phyloP scores from a whole-genome alignment of 92 coral and sea anemone genomes.

The Porites evermanni region DNA sequence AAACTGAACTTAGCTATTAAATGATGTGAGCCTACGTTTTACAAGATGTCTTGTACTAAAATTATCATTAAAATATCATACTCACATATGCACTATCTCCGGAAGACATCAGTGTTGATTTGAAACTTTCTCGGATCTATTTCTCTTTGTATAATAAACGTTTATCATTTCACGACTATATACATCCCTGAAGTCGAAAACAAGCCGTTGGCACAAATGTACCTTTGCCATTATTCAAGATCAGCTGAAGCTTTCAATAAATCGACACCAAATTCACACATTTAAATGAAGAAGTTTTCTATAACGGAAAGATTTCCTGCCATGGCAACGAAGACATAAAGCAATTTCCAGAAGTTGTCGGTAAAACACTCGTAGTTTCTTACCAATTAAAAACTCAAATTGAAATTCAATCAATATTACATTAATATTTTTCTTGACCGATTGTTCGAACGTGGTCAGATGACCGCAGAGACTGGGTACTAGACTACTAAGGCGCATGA shows the following conservation, averaged over 20 bases:
- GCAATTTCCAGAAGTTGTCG: neutral
- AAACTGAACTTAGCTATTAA: no score
- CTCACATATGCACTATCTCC: constrained; percentile 31
- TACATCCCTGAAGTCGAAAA: neutral
- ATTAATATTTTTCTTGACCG: neutral
- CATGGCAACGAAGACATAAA: constrained; percentile 48
- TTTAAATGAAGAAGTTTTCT: neutral
- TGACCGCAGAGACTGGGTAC: constrained; percentile 16
- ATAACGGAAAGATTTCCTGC: constrained; percentile 1
- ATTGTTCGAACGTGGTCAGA: neutral
- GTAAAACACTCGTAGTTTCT: neutral
- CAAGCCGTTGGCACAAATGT: neutral
- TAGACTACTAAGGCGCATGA: neutral
- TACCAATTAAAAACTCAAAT: constrained; percentile 1
- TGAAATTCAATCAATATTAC: neutral
- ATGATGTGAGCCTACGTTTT: neutral
- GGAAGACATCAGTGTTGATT: constrained; percentile 25
- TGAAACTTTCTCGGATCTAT: neutral
- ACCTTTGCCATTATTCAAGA: neutral
- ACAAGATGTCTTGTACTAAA: neutral
- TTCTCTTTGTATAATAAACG: neutral
- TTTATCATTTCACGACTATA: neutral
- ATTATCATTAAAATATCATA: neutral
- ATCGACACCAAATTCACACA: neutral
- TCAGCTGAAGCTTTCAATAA: neutral